Base-by-base conservation (phyloP, 2,113 vertebrate genomes). In the Podilymbus podiceps region DNA sequence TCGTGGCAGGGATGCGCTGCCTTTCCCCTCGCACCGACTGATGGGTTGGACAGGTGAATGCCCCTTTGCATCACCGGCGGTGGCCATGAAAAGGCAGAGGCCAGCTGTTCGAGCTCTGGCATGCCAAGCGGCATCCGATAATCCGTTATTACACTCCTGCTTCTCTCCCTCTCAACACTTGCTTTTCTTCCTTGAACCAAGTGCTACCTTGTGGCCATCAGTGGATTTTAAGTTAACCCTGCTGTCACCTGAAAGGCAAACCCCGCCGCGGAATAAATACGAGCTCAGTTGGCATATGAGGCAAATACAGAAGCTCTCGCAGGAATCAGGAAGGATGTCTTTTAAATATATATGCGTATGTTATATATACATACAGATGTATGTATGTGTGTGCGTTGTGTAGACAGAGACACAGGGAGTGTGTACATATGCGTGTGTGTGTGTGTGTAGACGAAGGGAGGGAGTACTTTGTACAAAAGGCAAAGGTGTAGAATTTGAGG, bases 401-500 rank as follows among this genome's bases (percentile, higher is more conserved):
- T 30, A 52, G 24, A 31, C 2, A 62, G 42, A 78, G 31, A 22
- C 3, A 9, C 13, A 16, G 35, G 3, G 46, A 68, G 72, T 12
- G 38, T 78, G 72, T 58, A 60, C 38, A 38, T 69, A 22, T 47
- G 67, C 33, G 0, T 11, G 81, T 46, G 85, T 68, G 81, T 46
- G 85, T 68, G 88, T 85, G 83, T 38, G 11, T 9, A 85, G 85
- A 31, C 5, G 12, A 22, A 67, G 95, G 95, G 88, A 96, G 97
- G 88, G 95, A 85, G 83, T 67, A 47, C 77, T 55, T 47, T 28
- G 78, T 49, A 91, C 85, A 89, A 96, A 96, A 96, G 95, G 95
- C 95, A 97, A 97, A 97, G 95, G 97, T 97, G 96, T 90, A 87
- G 96, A 97, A 96, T 96, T 96, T 93, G 96, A 93, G 82, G 82